Percentiles rank a stretch among this genome's conserved stretches.
Evolutionary conservation across 2,888 invertebrate species (phyloP).

Genomic region (Euplagia quadripunctaria): DNA sequence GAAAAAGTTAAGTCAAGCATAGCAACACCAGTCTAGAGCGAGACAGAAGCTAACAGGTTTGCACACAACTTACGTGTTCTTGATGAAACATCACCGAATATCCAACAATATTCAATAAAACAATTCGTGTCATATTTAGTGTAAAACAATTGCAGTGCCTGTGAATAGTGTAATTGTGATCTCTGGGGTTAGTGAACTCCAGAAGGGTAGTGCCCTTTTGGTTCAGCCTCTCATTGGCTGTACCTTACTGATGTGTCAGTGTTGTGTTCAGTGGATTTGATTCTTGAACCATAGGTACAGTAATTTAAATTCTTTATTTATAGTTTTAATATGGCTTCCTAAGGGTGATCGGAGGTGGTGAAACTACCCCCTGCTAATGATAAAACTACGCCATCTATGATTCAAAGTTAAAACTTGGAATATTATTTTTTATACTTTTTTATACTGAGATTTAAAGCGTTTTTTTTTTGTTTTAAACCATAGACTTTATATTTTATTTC

Average conservation of each 20-base stretch:
- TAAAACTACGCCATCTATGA: constrained; percentile 21
- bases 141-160: constrained; percentile 50
- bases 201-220: constrained; percentile 72
- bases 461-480: neutral
- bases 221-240: constrained; percentile 22
- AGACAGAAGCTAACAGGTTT: constrained; percentile 79
- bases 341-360: neutral
- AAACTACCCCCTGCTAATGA: neutral
- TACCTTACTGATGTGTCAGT: constrained; percentile 26
- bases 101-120: constrained; percentile 75
- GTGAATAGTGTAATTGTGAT: constrained; percentile 60
- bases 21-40: constrained; percentile 73
- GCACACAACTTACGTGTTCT: constrained; percentile 66
- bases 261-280: constrained; percentile 19
- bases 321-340: neutral
- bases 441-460: no score
- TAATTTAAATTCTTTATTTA: constrained; percentile 6
- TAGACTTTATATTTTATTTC: neutral
- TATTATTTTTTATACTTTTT: neutral
- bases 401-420: neutral
- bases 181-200: constrained; percentile 78
- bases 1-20: constrained; percentile 21
- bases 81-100: constrained; percentile 63
- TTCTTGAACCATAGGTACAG: constrained; percentile 21
- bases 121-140: constrained; percentile 59